Evolutionary conservation across 1,140 invertebrate genomes (phyloP).

Genomic region (Dendrolimus punctatus): DNA sequence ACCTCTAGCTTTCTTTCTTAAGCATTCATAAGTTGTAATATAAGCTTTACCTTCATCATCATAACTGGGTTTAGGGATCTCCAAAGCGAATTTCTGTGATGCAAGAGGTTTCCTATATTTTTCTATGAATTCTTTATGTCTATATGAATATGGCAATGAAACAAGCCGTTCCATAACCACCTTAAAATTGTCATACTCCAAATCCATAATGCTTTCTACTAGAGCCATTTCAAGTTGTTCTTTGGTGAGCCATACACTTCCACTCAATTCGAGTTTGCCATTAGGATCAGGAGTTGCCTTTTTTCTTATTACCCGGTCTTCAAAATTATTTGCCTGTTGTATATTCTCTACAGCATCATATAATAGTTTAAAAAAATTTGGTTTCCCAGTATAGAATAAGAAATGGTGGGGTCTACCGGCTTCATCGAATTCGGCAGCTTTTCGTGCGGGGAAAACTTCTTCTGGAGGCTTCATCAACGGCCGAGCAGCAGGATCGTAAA

Average conservation of each 20-base stretch:
- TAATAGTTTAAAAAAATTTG: slow-evolving; percentile 87
- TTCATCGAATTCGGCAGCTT: slow-evolving; percentile 93
- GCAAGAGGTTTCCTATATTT: slow-evolving; percentile 76
- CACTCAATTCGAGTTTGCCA: slow-evolving; percentile 72
- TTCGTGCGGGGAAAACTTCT: slow-evolving; percentile 87
- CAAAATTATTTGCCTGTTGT: slow-evolving; percentile 77
- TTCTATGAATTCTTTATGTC: slow-evolving; percentile 80
- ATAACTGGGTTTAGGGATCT: slow-evolving; percentile 76
- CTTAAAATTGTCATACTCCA: slow-evolving; percentile 84
- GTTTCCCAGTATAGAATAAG: slow-evolving; percentile 91
- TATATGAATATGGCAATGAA: slow-evolving; percentile 80
- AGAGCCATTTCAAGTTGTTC: slow-evolving; percentile 77
- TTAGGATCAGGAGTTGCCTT: slow-evolving; percentile 74
- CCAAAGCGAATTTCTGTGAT: slow-evolving; percentile 67
- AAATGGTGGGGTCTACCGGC: slow-evolving; percentile 90
- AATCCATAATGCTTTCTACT: slow-evolving; percentile 81
- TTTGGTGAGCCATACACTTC: slow-evolving; percentile 78
- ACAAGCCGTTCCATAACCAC: slow-evolving; percentile 80
- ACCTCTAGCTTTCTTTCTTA: slow-evolving; percentile 80
- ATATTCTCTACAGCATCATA: slow-evolving; percentile 81
- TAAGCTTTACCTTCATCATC: slow-evolving; percentile 79
- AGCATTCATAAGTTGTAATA: slow-evolving; percentile 80
- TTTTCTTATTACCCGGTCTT: slow-evolving; percentile 78
- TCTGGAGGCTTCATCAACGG: slow-evolving; percentile 91
- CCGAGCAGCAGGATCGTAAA: slow-evolving; percentile 85